Evolutionary conservation across 2,888 invertebrate genomes (phyloP).

Genomic region (Apamea epomidion): DNA sequence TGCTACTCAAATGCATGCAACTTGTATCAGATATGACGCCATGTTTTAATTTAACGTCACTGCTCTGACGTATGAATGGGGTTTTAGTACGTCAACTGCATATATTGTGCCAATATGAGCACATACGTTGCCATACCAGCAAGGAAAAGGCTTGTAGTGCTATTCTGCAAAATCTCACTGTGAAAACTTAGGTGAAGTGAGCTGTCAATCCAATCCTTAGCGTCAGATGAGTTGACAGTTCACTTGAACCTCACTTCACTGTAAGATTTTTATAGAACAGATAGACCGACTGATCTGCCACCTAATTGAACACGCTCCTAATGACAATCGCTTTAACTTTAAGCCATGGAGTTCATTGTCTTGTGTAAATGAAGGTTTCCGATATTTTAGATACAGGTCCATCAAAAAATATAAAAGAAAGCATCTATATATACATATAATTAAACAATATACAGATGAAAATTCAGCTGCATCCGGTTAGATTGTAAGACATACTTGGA

Average conservation of each 20-base stretch:
- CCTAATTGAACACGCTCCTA: neutral
- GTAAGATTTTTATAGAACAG: neutral
- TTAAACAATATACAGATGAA: no score
- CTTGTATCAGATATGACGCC: constrained; percentile 15
- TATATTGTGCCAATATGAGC: constrained; percentile 4
- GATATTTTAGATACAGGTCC: neutral
- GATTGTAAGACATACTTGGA: no score
- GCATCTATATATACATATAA: neutral
- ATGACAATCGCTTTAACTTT: constrained; percentile 1
- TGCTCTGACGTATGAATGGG: constrained; percentile 35
- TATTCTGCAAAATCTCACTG: neutral
- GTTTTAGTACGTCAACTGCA: constrained; percentile 20
- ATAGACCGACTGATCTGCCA: neutral
- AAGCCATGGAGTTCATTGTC: neutral
- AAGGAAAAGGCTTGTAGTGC: neutral
- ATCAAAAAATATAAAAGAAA: neutral
- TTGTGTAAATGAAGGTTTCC: neutral
- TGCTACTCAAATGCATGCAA: neutral
- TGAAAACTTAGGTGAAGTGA: neutral
- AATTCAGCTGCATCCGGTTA: no score
- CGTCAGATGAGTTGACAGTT: neutral
- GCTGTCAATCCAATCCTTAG: neutral
- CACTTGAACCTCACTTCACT: neutral
- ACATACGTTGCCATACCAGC: neutral
- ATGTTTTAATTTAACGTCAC: constrained; percentile 41